These are phyloP conservation scores for Meliscaeva auricollis DNA, from an alignment of 2,888 invertebrate species.

Conservation along the genomic window DNA sequence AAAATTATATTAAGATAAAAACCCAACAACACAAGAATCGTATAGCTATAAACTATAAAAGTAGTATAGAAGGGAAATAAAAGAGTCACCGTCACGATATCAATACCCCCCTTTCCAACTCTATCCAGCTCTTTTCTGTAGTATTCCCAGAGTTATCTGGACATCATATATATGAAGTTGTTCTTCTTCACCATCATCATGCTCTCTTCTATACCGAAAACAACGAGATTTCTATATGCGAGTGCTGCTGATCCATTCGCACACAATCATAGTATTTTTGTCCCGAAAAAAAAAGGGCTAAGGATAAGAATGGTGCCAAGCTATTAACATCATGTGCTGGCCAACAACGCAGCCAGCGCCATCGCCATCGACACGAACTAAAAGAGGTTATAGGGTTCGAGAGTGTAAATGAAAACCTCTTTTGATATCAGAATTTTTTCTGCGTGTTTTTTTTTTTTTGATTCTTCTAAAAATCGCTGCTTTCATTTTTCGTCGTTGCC, in stretches of 20 bases:
- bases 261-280: slow-evolving; percentile 68
- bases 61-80: slow-evolving; percentile 33
- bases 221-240: slow-evolving; percentile 65
- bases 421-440: slow-evolving; percentile 74
- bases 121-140: slow-evolving; percentile 11
- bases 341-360: slow-evolving; percentile 46
- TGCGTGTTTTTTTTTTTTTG: slow-evolving; percentile 43
- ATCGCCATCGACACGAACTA: slow-evolving; percentile 19
- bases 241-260: slow-evolving; percentile 64
- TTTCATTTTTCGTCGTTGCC: slow-evolving; percentile 48
- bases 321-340: slow-evolving; percentile 32
- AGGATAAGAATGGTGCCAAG: slow-evolving; percentile 56
- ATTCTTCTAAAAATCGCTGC: slow-evolving; percentile 59
- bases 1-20: slow-evolving; percentile 73
- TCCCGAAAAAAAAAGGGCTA: slow-evolving; percentile 51
- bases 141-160: slow-evolving; percentile 12
- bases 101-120: slow-evolving; percentile 43
- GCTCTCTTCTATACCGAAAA: slow-evolving; percentile 53
- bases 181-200: slow-evolving; percentile 27
- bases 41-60: slow-evolving; percentile 49
- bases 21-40: slow-evolving; percentile 58
- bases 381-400: slow-evolving; percentile 48
- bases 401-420: slow-evolving; percentile 76
- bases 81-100: slow-evolving; percentile 62
- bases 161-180: slow-evolving; percentile 63